Evolutionary conservation across 2,113 vertebrate species (phyloP).

Genomic region (Orycteropus afer): DNA sequence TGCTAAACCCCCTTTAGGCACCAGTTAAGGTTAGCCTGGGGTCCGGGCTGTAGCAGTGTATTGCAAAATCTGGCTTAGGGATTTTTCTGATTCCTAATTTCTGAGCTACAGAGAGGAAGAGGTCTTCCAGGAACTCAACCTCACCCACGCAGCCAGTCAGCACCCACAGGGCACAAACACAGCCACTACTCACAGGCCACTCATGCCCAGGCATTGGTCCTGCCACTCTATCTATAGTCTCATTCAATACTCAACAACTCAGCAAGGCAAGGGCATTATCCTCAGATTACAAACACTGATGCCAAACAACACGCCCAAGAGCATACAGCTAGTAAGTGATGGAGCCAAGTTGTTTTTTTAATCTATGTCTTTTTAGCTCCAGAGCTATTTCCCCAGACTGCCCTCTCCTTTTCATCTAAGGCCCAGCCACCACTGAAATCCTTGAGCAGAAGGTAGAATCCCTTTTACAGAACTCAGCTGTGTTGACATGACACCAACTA

Average conservation of each 20-base stretch:
- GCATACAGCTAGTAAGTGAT: neutral
- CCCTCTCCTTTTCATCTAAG: neutral
- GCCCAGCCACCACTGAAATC: neutral
- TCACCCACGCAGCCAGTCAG: neutral
- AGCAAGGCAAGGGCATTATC: neutral
- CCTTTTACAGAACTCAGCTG: neutral
- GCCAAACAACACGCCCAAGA: neutral
- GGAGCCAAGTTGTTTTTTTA: neutral
- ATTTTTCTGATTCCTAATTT: too few relatives aligned
- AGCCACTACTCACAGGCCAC: neutral
- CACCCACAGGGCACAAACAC: neutral
- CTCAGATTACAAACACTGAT: neutral
- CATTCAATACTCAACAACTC: neutral
- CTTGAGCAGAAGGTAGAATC: neutral
- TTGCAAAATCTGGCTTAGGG: neutral
- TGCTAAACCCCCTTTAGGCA: neutral
- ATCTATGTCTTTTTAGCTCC: neutral
- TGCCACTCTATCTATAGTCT: neutral
- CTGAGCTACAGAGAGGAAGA: neutral
- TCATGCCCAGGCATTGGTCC: rapidly evolving
- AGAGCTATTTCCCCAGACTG: neutral
- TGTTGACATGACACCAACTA: neutral
- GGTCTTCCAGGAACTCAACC: neutral
- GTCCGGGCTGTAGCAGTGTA: neutral
- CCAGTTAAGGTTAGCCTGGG: neutral